These are phyloP conservation scores for Ciconia maguari DNA, from an alignment of 2,113 vertebrate genomes.

Conservation along the genomic window DNA sequence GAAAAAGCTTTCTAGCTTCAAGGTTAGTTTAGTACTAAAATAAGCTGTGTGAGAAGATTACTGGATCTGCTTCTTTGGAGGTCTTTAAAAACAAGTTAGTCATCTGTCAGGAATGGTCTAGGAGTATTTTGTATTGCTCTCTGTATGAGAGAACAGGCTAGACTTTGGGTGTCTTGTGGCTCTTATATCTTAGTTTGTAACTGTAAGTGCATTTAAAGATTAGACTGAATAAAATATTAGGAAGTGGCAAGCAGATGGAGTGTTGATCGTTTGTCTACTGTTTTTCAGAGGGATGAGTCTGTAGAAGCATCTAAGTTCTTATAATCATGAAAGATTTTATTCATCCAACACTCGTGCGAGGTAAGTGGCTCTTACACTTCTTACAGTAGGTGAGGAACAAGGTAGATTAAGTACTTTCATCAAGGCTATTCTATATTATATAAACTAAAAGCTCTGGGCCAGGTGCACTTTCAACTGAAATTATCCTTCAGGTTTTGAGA, in stretches of 20 bases:
- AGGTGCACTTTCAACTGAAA: not conserved
- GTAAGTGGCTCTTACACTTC: not conserved
- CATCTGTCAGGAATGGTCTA: not conserved
- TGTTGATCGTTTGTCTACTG: not conserved
- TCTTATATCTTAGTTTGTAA: not conserved
- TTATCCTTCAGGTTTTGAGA: not conserved
- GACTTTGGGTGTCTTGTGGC: not conserved
- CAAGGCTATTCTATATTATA: not conserved
- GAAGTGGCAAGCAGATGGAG: not conserved
- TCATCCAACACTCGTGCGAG: not conserved
- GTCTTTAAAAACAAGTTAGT: constrained; percentile 20
- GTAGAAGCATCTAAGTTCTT: not conserved
- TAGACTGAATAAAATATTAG: not conserved
- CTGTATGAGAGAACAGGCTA: not conserved
- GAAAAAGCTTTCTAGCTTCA: constrained; percentile 7
- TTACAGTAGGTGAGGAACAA: not conserved
- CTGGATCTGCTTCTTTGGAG: constrained; percentile 23
- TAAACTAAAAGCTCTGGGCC: not conserved
- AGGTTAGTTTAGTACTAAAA: not conserved
- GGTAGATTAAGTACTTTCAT: not conserved
- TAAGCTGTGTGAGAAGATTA: not conserved
- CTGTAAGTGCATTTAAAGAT: not conserved
- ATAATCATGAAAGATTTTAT: not conserved
- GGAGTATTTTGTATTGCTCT: not conserved
- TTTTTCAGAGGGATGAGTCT: not conserved